Base-by-base conservation (phyloP, 2,113 vertebrate genomes). In the Tringa solitaria region DNA sequence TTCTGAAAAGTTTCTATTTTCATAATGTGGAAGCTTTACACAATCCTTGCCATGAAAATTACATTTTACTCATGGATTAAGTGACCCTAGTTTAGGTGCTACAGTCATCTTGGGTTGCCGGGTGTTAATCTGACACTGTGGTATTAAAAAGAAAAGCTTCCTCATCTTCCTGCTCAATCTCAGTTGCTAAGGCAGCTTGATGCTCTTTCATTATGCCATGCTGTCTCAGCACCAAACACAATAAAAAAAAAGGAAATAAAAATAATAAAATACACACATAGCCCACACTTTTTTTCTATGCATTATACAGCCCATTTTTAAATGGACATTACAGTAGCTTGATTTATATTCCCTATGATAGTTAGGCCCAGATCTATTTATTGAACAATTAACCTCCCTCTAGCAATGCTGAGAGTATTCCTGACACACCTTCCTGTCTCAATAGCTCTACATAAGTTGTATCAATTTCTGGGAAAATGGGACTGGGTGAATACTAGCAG, bases 151-250 rank as follows among this genome's bases (percentile, higher is more conserved):
- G 12, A 56, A 86, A 88, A 93, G 43, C 45, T 64, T 64, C 67
- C 60, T 69, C 75, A 53, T 80, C 70, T 50, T 68, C n/a, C 65
- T 80, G 67, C 65, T 94, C 79, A 35, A 37, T n/a, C 56, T 72
- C 82, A 74, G 92, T 86, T 96, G 79, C 84, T 89, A 91, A 85
- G 85, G 91, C 67, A 97, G 96, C n/a, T n/a, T n/a, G n/a, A n/a
- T n/a, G n/a, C n/a, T n/a, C n/a, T n/a, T n/a, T n/a, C n/a, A n/a
- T n/a, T n/a, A n/a, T n/a, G n/a, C n/a, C n/a, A n/a, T n/a, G n/a
- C n/a, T n/a, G 37, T 69, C 13, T 28, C 28, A 59, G 28, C 5
- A 4, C 23, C 46, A 63, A 51, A 72, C 16, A 54, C 37, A 59
- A n/a, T 33, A 23, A 39, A 61, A 67, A 67, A 37, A 53, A 22